Conservation (phyloP, 2,113 vertebrate species). For the Piaya cayana region DNA sequence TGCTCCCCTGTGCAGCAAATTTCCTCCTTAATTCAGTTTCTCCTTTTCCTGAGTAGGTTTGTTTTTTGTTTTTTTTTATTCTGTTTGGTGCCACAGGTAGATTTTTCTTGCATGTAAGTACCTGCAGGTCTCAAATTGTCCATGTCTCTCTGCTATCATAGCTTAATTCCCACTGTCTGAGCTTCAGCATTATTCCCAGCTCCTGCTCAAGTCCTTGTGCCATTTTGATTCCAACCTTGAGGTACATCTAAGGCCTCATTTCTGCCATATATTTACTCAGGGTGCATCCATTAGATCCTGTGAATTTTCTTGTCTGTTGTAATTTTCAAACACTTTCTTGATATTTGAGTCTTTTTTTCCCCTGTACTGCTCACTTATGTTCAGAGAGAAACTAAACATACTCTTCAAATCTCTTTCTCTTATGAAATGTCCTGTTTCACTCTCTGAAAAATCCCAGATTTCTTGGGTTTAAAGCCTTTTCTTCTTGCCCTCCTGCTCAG, state of each 20-base stretch:
- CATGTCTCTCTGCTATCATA: neutral
- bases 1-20: neutral
- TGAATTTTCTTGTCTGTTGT: neutral
- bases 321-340: neutral
- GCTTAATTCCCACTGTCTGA: neutral
- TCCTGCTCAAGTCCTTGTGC: neutral
- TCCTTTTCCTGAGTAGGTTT: neutral
- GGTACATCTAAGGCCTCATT: neutral
- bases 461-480: neutral
- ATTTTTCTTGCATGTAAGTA: neutral
- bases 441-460: neutral
- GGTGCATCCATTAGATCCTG: neutral
- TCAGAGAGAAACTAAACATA: neutral
- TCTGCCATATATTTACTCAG: neutral
- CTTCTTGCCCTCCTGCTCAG: neutral
- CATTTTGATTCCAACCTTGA: neutral
- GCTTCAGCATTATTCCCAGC: neutral
- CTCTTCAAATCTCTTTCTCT: neutral
- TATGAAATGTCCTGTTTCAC: neutral
- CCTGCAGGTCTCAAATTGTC: rapidly evolving
- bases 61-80: neutral
- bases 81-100: neutral
- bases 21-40: neutral
- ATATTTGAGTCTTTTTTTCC: neutral
- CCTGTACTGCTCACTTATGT: neutral